A percentile compares a stretch with the other conserved stretches of the same genome.
Conservation (phyloP, 2,888 invertebrate genomes). For the Cheilosia variabilis region DNA sequence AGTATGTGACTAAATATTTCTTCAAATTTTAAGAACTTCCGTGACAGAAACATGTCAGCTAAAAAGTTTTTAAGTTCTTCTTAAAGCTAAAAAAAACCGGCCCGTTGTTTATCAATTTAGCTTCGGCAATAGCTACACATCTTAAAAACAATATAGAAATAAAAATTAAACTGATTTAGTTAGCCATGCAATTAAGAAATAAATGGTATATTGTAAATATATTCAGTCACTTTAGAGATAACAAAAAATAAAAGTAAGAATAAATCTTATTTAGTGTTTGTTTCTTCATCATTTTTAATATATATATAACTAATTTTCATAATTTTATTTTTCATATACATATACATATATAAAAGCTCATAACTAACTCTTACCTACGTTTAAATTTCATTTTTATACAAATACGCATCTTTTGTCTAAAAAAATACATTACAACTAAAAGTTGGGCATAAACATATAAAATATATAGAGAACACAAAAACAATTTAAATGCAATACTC, state of each 20-base stretch:
- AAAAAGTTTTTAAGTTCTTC: too few relatives aligned
- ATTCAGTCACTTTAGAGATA: slow-evolving; percentile 64
- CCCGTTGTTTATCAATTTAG: too few relatives aligned
- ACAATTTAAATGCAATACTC: slow-evolving; percentile 65
- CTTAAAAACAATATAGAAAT: not conserved
- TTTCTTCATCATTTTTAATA: slow-evolving; percentile 16
- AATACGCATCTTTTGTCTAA: slow-evolving; percentile 30
- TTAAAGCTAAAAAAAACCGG: too few relatives aligned
- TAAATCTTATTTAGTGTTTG: slow-evolving; percentile 44
- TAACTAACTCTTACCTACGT: slow-evolving; percentile 69
- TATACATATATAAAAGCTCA: slow-evolving; percentile 67
- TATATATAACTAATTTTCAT: slow-evolving; percentile 33
- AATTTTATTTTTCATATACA: slow-evolving; percentile 29
- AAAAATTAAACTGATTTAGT: slow-evolving; percentile 6
- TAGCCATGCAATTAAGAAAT: slow-evolving; percentile 6
- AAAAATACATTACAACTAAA: slow-evolving; percentile 33
- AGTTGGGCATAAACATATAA: slow-evolving; percentile 1
- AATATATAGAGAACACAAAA: slow-evolving; percentile 6
- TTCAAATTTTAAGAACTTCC: too few relatives aligned
- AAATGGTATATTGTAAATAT: slow-evolving; percentile 38
- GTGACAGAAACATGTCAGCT: too few relatives aligned
- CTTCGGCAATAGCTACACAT: too few relatives aligned
- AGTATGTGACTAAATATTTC: too few relatives aligned
- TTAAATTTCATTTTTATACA: slow-evolving; percentile 49
- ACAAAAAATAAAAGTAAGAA: slow-evolving; percentile 24